A percentile compares a stretch with the other conserved stretches of the same genome.
Evolutionary conservation across 2,888 invertebrate species (phyloP).

Genomic region (Drosophila prolongata): DNA sequence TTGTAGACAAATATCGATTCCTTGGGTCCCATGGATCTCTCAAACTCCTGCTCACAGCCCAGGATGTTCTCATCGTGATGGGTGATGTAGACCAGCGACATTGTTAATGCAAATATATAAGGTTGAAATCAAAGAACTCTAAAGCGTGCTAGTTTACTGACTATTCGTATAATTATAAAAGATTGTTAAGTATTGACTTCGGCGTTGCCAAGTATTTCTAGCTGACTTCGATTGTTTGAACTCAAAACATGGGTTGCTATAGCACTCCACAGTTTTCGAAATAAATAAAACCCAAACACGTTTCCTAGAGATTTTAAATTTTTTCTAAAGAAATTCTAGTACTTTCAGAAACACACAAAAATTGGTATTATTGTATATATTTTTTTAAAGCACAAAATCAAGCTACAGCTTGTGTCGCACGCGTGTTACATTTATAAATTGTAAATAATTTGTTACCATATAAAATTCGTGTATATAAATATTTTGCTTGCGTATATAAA

Average conservation of each 20-base stretch:
- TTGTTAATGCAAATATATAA: conserved; percentile 68
- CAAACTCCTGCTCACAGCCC: conserved; percentile 78
- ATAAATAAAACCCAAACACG: not conserved
- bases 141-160: conserved; percentile 20
- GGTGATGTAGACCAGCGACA: conserved; percentile 89
- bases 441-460: conserved; percentile 58
- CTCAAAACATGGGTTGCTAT: conserved; percentile 32
- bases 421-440: conserved; percentile 40
- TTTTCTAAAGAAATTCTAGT: not conserved
- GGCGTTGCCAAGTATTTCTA: conserved; percentile 28
- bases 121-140: conserved; percentile 28
- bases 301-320: not conserved
- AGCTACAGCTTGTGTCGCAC: conserved; percentile 67
- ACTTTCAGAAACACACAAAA: not conserved
- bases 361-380: conserved; percentile 35
- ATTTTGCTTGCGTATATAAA: conserved; percentile 41
- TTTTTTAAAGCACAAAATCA: conserved; percentile 69
- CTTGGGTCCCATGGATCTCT: not conserved
- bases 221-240: conserved; percentile 18
- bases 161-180: conserved; percentile 6
- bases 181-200: not conserved
- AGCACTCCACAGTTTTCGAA: not conserved
- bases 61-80: conserved; percentile 89
- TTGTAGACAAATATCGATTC: not conserved
- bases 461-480: conserved; percentile 71